These are phyloP conservation scores for Elgaria multicarinata DNA, from an alignment of 2,113 vertebrate species.

Conservation along the genomic window DNA sequence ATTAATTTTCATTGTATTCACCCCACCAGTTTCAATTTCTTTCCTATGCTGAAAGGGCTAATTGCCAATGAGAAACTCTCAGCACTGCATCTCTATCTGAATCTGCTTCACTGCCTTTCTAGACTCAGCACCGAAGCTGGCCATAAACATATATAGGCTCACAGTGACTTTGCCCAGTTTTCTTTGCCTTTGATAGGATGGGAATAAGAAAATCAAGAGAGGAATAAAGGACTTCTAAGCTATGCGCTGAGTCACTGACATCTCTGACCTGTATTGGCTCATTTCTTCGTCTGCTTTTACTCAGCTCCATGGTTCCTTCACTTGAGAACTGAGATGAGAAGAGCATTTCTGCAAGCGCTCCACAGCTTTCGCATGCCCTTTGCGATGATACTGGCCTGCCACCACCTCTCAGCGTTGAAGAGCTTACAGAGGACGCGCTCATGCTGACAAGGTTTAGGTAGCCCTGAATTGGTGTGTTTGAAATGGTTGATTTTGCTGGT, in stretches of 20 bases:
- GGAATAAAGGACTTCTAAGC: neutral
- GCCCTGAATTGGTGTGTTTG: neutral
- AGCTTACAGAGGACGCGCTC: neutral
- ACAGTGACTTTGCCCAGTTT: neutral
- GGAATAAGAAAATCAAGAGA: neutral
- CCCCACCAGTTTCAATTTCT: neutral
- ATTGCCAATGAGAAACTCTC: neutral
- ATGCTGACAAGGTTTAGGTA: neutral
- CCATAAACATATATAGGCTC: neutral
- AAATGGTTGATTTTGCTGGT: neutral
- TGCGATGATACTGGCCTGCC: neutral
- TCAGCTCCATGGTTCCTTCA: neutral
- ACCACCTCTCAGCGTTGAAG: neutral
- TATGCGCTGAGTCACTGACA: neutral
- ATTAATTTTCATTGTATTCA: neutral
- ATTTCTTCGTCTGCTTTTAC: neutral
- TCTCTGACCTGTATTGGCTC: neutral
- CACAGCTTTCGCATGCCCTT: neutral
- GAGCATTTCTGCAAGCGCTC: neutral
- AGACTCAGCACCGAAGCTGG: neutral
- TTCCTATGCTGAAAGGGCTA: neutral
- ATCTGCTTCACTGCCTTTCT: neutral
- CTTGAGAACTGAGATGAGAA: neutral
- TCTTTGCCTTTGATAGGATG: neutral
- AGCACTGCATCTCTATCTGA: rapidly evolving